Conservation (phyloP, 2,888 invertebrate genomes). For the Pachymerium ferrugineum region DNA sequence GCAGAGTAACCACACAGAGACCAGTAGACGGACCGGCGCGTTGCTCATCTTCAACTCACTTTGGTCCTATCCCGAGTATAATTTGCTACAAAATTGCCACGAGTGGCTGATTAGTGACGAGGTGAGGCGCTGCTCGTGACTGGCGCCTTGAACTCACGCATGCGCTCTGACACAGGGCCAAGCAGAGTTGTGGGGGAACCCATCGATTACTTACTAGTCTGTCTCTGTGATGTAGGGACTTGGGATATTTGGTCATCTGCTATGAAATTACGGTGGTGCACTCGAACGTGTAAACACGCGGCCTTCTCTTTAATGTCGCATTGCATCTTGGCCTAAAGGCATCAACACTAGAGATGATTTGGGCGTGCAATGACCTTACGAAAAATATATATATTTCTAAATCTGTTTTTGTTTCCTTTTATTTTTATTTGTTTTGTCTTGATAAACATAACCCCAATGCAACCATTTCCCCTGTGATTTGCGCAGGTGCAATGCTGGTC, state of each 20-base stretch:
- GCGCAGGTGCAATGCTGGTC: not conserved
- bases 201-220: constrained; percentile 18
- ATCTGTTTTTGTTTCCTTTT: not conserved
- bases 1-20: too few relatives aligned
- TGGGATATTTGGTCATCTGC: not conserved
- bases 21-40: too few relatives aligned
- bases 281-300: not conserved
- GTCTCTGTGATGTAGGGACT: not conserved
- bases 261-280: not conserved
- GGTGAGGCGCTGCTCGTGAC: not conserved
- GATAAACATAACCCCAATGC: not conserved
- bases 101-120: constrained; percentile 14
- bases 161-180: not conserved
- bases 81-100: constrained; percentile 1
- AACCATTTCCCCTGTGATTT: not conserved
- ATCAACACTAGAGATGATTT: not conserved
- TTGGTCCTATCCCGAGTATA: too few relatives aligned
- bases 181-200: not conserved
- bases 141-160: not conserved
- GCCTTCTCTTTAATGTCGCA: not conserved
- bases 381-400: not conserved
- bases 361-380: not conserved
- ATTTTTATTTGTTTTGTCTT: not conserved
- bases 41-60: not conserved
- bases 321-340: not conserved